Conservation (phyloP, 2,113 vertebrate species). For the Chloropsis hardwickii region DNA sequence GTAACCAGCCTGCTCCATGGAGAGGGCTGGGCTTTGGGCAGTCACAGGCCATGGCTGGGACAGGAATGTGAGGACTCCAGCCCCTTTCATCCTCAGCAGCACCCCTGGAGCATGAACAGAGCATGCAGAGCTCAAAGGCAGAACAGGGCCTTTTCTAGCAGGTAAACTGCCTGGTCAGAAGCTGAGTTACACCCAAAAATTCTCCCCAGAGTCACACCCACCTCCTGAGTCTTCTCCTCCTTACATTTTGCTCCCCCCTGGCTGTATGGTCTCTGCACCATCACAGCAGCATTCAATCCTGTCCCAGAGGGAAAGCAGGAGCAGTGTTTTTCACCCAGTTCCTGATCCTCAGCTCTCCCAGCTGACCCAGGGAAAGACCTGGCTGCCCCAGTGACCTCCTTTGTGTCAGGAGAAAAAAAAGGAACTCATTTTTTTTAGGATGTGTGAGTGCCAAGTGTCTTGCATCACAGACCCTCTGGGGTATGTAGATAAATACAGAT, state of each 20-base stretch:
- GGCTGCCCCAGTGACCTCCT: neutral
- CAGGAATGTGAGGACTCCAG: neutral
- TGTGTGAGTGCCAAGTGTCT: rapidly evolving
- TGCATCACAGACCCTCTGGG: rapidly evolving
- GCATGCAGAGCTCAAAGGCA: neutral
- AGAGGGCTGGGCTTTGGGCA: neutral
- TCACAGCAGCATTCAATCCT: neutral
- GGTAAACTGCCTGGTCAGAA: neutral
- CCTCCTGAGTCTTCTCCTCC: neutral
- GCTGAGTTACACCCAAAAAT: neutral
- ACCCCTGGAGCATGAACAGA: neutral
- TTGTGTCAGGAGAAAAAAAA: neutral
- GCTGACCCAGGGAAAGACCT: neutral
- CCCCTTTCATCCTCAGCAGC: neutral
- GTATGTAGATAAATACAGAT: neutral
- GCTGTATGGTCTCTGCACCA: neutral
- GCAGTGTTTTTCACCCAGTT: neutral
- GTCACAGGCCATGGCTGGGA: neutral
- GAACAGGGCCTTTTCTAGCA: rapidly evolving
- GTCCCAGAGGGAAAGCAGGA: neutral
- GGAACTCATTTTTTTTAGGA: too few relatives aligned
- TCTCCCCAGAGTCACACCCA: rapidly evolving
- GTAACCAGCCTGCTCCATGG: neutral
- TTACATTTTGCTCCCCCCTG: neutral
- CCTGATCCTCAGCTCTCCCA: neutral